phyloP scores from a whole-genome alignment of 2,888 invertebrate species.

The Dermolepida albohirtum region DNA sequence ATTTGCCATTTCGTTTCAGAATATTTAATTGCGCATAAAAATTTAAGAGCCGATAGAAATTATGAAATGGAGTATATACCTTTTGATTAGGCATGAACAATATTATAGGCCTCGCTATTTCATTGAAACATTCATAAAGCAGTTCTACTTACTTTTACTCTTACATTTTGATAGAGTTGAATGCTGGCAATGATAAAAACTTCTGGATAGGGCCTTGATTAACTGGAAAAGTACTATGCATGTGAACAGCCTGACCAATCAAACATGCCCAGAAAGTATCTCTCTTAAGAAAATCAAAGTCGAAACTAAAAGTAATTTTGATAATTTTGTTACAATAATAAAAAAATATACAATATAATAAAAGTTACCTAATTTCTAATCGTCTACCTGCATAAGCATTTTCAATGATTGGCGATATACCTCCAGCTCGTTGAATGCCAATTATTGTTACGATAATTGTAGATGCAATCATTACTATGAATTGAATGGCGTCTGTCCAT shows the following conservation, averaged over 20 bases:
- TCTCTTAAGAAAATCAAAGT: constrained; percentile 70
- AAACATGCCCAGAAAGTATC: constrained; percentile 73
- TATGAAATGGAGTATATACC: too few relatives aligned
- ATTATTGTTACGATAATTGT: constrained; percentile 69
- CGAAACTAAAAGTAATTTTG: constrained; percentile 66
- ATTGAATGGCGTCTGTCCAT: constrained; percentile 74
- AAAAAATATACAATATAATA: too few relatives aligned
- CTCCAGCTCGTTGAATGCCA: constrained; percentile 69
- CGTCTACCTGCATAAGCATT: constrained; percentile 69
- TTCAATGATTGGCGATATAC: constrained; percentile 70
- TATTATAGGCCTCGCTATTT: too few relatives aligned
- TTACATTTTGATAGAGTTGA: constrained; percentile 68
- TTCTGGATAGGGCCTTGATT: constrained; percentile 72
- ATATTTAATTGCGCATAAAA: too few relatives aligned
- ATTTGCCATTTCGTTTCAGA: too few relatives aligned
- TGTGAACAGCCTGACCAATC: constrained; percentile 67
- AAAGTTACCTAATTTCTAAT: constrained; percentile 63
- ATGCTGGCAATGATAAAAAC: constrained; percentile 70
- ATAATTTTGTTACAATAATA: too few relatives aligned
- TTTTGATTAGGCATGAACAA: too few relatives aligned
- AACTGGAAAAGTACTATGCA: constrained; percentile 69
- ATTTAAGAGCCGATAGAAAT: too few relatives aligned
- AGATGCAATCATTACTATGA: constrained; percentile 69
- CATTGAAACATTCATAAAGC: too few relatives aligned
- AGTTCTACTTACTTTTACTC: constrained; percentile 26